Percentiles rank a stretch among this genome's conserved stretches.
Evolutionary conservation across 2,113 vertebrate species (phyloP).

Genomic region (Salvelinus sp.): DNA sequence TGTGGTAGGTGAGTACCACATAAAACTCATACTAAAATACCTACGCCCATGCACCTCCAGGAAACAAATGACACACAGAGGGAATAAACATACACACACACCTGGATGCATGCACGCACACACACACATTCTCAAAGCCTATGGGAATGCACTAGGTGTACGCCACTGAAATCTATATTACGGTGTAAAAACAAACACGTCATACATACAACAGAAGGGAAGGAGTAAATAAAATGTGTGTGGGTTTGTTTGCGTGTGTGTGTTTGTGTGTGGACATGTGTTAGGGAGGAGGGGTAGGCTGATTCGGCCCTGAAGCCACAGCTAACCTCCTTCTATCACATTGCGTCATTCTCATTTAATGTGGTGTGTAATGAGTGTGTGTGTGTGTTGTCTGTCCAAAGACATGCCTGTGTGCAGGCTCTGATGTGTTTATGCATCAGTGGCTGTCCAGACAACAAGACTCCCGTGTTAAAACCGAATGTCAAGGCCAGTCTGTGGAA

Average conservation of each 20-base stretch:
- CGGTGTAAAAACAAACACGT: not conserved
- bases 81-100: conserved; percentile 32
- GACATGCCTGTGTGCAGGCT: conserved; percentile 39
- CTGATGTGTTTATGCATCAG: conserved; percentile 40
- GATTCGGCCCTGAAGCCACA: conserved; percentile 35
- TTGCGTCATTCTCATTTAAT: conserved; percentile 38
- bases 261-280: conserved; percentile 11
- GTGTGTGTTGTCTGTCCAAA: conserved; percentile 25
- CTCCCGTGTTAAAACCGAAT: not conserved
- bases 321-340: conserved; percentile 58
- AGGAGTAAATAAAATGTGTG: not conserved
- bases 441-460: conserved; percentile 43
- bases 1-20: conserved; percentile 34
- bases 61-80: conserved; percentile 54
- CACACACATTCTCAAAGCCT: not conserved
- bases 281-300: not conserved
- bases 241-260: not conserved
- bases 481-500: conserved; percentile 37
- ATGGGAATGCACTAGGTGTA: not conserved
- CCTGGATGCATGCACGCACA: conserved; percentile 15
- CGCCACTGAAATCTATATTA: not conserved
- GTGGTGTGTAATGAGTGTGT: conserved; percentile 14
- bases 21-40: conserved; percentile 34
- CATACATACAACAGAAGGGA: not conserved
- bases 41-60: conserved; percentile 35